Evolutionary conservation across 2,797 vertebrate species (phyloP), one percentile per base, ranked within the genome.

Genomic region (Diglossa cyanea): DNA sequence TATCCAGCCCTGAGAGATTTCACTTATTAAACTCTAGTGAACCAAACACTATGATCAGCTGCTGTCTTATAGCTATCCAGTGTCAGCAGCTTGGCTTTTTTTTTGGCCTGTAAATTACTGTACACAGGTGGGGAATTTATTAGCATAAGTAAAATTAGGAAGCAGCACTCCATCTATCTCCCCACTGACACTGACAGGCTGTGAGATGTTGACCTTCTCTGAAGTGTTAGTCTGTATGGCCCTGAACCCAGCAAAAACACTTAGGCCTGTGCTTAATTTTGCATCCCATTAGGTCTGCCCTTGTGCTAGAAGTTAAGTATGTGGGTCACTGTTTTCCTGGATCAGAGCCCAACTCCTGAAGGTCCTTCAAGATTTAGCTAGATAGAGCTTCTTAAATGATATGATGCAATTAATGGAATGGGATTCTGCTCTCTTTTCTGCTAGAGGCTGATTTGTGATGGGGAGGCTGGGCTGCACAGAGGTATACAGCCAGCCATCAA

Each of bases 51-150:
- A 9, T 40, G 33, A 48, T 35, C 48, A 77, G 72, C 86, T 90
- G 40, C 79, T 86, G 19, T 74, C 82, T 77, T 91, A 16, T 2
- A 83, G 76, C 72, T 90, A 89, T 63, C 45, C 61, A 60, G 31
- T 65, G 72, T 92, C 72, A 60, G 61, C 17, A 77, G 23, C 24
- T 57, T 86, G 79, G 53, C 28, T 55, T 91, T 74, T 70, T 73
- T 79, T 84, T 91, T 74, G 57, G 31, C 48, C 61, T 45, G 30
- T 92, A 86, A 92, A 92, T 94, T 83, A 88, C 60, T 57, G 53
- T 65, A 33, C 90, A 94, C 90, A 86, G 82, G 88, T 86, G 53
- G 53, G 45, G 42, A 90, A 80, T 93, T 88, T 77, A 65, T 88
- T 57, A 90, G 57, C 53, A 42, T 60, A 77, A 74, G 37, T 82